Evolutionary conservation across 35 echinoderm and acorn worm species (phyloP).

Genomic region (Ptychodera flava): DNA sequence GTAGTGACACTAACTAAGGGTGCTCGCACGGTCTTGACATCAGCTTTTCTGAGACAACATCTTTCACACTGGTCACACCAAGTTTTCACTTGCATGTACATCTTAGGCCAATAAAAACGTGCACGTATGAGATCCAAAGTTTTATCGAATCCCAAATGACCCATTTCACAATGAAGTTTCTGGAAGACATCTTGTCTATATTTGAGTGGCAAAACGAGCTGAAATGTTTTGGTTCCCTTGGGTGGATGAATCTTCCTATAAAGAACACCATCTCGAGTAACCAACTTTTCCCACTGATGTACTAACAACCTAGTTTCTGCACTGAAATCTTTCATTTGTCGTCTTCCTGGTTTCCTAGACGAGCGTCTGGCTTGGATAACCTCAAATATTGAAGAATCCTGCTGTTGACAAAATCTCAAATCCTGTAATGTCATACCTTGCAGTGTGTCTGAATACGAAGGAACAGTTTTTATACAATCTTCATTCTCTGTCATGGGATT

Average conservation of each 20-base stretch:
- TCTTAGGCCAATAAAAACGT: constrained; percentile 52
- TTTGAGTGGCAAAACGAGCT: constrained; percentile 30
- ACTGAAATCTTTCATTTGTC: too few species aligned
- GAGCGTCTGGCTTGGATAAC: too few species aligned
- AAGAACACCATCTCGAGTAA: constrained; percentile 15
- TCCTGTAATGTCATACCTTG: too few species aligned
- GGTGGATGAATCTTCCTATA: constrained; percentile 5
- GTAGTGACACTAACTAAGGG: neutral
- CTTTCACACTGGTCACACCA: constrained; percentile 3
- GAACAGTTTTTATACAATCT: too few species aligned
- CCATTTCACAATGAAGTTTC: constrained; percentile 53
- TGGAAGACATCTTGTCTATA: neutral
- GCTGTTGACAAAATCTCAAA: too few species aligned
- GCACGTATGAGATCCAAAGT: constrained; percentile 21
- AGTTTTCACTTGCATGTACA: constrained; percentile 19
- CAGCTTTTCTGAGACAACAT: constrained; percentile 6
- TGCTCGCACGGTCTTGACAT: neutral
- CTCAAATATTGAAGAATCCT: too few species aligned
- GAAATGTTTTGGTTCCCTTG: neutral
- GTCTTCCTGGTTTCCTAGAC: too few species aligned
- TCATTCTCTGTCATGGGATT: too few species aligned
- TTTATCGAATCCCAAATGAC: constrained; percentile 37
- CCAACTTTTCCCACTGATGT: constrained; percentile 42
- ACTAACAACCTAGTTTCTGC: constrained; percentile 4
- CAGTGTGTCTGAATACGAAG: too few species aligned